Base-by-base conservation (phyloP, 2,797 vertebrate species). In the Rachycentron canadum region DNA sequence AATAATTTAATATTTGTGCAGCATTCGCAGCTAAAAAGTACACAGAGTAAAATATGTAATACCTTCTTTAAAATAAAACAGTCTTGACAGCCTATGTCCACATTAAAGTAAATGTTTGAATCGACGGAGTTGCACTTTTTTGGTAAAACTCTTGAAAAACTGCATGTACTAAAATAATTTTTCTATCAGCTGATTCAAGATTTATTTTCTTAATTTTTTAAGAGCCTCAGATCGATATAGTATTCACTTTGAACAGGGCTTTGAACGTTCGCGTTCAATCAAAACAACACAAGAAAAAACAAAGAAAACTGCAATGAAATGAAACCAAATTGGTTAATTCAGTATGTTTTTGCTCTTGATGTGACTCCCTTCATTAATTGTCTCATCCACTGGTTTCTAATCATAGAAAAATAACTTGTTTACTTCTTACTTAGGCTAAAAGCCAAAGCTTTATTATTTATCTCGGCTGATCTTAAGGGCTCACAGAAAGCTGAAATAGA, bases 301-400 rank as follows among this genome's bases (percentile, higher is more conserved):
- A 55, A 4, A 3, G 13, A 17, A 43, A 69, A 13, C 5, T 41
- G 2, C 38, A 0, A 34, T 17, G 38, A 59, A 71, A 63, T 5
- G 13, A 43, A 19, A n/a, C 8, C 17, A 26, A 19, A 43, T n/a
- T n/a, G n/a, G n/a, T n/a, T n/a, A n/a, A 38, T n/a, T 19, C 5
- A 60, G 40, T 14, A 16, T 5, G 41, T 32, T 56, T 69, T 45
- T 40, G 56, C 73, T 72, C 16, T 21, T 45, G 38, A n/a, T 21
- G n/a, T 61, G 23, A 61, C 21, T 55, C 17, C 53, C 36, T 47
- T 68, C 58, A 72, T 74, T 56, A 72, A 56, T 25, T 36, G 32
- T 50, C 43, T n/a, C 13, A 7, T 74, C n/a, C 7, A 32, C 30
- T 58, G 75, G 38, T 74, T 74, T 82, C 45, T 83, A 40, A 57